These are phyloP conservation scores for Xanthia icteritia DNA, from an alignment of 2,888 invertebrate genomes.

Conservation along the genomic window DNA sequence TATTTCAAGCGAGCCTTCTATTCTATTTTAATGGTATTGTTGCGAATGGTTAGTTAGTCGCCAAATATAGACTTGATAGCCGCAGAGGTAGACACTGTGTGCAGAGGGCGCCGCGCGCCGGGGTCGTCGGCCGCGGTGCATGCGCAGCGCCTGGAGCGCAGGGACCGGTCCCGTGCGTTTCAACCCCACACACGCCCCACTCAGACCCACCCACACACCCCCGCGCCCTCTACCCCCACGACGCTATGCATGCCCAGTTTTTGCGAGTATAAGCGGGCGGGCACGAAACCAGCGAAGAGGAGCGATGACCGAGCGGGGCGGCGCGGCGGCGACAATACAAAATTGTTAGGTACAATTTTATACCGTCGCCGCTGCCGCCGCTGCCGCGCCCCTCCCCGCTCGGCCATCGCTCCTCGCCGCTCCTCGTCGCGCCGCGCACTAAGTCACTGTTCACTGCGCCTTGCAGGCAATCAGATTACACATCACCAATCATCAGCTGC, in stretches of 20 bases:
- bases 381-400: too few species aligned
- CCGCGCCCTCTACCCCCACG: neutral
- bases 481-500: neutral
- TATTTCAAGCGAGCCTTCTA: neutral
- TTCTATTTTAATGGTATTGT: neutral
- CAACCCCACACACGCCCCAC: neutral
- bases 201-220: neutral
- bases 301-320: too few species aligned
- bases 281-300: too few species aligned
- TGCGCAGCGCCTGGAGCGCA: slow-evolving; percentile 4
- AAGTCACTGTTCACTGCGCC: slow-evolving; percentile 4
- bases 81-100: neutral
- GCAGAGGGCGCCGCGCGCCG: neutral
- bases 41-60: slow-evolving; percentile 8
- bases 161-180: neutral
- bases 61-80: slow-evolving; percentile 1
- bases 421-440: too few species aligned
- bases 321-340: too few species aligned
- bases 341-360: too few species aligned
- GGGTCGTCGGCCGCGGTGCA: slow-evolving; percentile 37
- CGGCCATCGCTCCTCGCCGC: too few species aligned
- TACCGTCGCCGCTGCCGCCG: too few species aligned
- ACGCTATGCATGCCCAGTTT: slow-evolving; percentile 33
- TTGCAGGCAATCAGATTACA: neutral
- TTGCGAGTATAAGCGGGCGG: slow-evolving; percentile 1